These are phyloP conservation scores for Tokudaia tokunoshimensis DNA, from an alignment of 2,797 vertebrate genomes.

Conservation along the genomic window DNA sequence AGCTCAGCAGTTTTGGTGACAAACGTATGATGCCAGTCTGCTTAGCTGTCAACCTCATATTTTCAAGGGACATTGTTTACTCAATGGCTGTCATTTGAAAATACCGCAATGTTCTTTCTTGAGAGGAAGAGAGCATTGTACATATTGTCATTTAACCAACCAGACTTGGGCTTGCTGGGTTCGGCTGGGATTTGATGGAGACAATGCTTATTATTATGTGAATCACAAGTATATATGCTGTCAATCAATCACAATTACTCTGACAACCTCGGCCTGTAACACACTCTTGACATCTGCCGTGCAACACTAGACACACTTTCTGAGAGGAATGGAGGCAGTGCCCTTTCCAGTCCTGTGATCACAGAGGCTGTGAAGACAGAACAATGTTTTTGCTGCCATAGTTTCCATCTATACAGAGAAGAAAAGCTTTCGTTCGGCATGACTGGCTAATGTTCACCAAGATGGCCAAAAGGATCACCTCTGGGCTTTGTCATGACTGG, in stretches of 20 bases:
- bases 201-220: conserved; percentile 34
- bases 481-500: neutral
- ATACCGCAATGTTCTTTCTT: conserved; percentile 21
- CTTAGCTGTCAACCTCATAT: conserved; percentile 31
- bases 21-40: neutral
- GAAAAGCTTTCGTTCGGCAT: conserved; percentile 9
- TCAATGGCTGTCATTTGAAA: conserved; percentile 60
- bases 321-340: conserved; percentile 29
- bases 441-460: neutral
- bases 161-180: conserved; percentile 25
- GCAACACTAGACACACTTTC: neutral
- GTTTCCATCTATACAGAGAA: conserved; percentile 3
- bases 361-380: neutral
- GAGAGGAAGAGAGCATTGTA: conserved; percentile 55
- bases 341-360: neutral
- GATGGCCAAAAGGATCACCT: neutral
- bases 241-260: conserved; percentile 61
- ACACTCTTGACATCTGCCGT: neutral
- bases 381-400: neutral
- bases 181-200: neutral
- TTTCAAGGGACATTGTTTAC: conserved; percentile 70
- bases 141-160: conserved; percentile 59
- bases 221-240: neutral
- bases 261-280: conserved; percentile 33
- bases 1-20: neutral